Conservation (phyloP, 64 coral and sea anemone genomes). For the Trachythela sp. region DNA sequence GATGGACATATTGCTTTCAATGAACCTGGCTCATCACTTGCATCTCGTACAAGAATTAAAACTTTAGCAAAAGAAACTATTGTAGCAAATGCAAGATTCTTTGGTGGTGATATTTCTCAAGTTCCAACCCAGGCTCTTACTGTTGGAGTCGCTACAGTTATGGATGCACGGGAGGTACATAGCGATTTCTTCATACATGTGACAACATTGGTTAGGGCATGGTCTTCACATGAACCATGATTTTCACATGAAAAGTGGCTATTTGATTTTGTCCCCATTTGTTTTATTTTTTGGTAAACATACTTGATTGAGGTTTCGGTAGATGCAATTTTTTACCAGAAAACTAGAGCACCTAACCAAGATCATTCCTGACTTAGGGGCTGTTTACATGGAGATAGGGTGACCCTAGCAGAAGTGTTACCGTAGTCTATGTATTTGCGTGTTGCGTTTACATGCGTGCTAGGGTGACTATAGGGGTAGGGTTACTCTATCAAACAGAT, state of each 20-base stretch:
- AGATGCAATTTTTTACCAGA: too few species aligned
- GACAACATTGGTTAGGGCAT: not conserved
- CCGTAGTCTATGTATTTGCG: too few species aligned
- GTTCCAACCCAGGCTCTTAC: conserved; percentile 87
- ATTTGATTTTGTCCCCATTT: too few species aligned
- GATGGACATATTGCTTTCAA: conserved; percentile 99
- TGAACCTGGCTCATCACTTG: conserved; percentile 88
- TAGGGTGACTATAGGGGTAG: too few species aligned
- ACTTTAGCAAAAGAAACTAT: conserved; percentile 92
- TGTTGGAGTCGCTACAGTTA: conserved; percentile 86
- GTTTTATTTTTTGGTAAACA: too few species aligned
- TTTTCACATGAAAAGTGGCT: not conserved
- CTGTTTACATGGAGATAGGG: too few species aligned
- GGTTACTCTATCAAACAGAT: too few species aligned
- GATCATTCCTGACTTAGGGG: too few species aligned
- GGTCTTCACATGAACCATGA: not conserved
- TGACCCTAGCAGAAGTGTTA: too few species aligned
- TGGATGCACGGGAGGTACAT: conserved; percentile 87
- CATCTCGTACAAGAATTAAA: conserved; percentile 83
- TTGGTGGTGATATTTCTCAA: conserved; percentile 74
- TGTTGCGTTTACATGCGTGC: too few species aligned
- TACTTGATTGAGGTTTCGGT: too few species aligned
- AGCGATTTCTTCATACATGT: not conserved
- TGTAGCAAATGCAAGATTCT: conserved; percentile 94
- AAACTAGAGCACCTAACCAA: too few species aligned